phyloP scores from a whole-genome alignment of 2,888 invertebrate species.

The Schizaphis graminum region DNA sequence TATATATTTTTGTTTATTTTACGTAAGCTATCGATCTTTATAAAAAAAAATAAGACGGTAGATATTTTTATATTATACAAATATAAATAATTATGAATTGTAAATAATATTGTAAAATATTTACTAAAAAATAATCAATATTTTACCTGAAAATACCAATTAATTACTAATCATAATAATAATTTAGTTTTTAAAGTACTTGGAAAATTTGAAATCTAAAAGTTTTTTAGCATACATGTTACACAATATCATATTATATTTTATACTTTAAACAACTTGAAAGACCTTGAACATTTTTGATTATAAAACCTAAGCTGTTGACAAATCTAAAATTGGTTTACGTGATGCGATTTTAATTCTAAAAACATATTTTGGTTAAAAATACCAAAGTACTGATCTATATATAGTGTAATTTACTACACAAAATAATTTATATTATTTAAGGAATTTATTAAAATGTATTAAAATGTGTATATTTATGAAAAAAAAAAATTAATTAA shows the following conservation, averaged over 20 bases:
- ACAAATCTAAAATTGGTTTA: conserved; percentile 14
- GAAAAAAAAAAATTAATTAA: background rate
- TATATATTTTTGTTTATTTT: too few relatives aligned
- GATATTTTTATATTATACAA: too few relatives aligned
- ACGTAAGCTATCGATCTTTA: too few relatives aligned
- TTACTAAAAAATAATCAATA: background rate
- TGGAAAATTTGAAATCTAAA: background rate
- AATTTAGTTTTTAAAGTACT: background rate
- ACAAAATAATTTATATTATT: background rate
- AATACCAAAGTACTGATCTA: background rate
- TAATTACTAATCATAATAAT: background rate
- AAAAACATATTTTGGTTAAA: background rate
- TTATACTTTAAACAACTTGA: background rate
- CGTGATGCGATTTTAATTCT: background rate
- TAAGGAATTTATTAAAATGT: background rate
- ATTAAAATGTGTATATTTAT: background rate
- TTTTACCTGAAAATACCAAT: background rate
- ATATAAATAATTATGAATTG: too few relatives aligned
- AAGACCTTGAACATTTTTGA: background rate
- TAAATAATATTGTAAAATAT: too few relatives aligned
- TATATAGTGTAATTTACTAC: background rate
- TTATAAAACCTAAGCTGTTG: conserved; percentile 5
- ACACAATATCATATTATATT: background rate
- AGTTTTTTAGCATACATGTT: background rate
- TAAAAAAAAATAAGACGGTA: too few relatives aligned